Evolutionary conservation across 2,113 vertebrate genomes (phyloP).

Genomic region (Clupea harengus): DNA sequence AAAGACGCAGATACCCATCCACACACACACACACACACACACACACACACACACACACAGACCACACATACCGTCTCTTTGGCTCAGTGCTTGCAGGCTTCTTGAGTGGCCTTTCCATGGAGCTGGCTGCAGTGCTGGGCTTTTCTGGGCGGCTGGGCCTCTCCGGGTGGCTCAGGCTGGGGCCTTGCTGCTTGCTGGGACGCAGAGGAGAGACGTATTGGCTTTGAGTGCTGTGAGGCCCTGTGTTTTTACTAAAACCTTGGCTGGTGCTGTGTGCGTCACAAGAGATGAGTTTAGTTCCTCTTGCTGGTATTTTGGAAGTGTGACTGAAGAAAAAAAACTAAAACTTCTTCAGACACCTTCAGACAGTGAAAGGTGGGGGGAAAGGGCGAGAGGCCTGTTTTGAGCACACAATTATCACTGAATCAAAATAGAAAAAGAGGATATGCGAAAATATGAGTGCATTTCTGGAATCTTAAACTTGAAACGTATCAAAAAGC

Average conservation of each 20-base stretch:
- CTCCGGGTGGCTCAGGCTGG: conserved; percentile 28
- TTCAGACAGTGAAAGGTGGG: neutral
- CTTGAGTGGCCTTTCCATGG: conserved; percentile 62
- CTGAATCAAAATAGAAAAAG: neutral
- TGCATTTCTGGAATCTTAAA: neutral
- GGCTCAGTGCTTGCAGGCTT: conserved; percentile 57
- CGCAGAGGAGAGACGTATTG: neutral
- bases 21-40: neutral
- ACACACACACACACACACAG: neutral
- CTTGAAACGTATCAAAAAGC: neutral
- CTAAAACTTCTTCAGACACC: neutral
- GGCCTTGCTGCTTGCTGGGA: neutral
- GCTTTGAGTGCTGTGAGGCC: neutral
- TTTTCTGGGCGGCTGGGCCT: conserved; percentile 42
- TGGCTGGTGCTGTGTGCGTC: neutral
- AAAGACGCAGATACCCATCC: no score
- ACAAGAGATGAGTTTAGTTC: neutral
- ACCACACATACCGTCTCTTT: conserved; percentile 63
- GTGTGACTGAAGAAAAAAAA: neutral
- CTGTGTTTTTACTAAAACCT: neutral
- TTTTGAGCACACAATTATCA: neutral
- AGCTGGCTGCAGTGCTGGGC: conserved; percentile 52
- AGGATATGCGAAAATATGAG: neutral
- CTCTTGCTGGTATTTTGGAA: neutral
- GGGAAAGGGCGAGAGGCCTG: neutral